phyloP scores from a whole-genome alignment of 2,888 invertebrate species.

The Caenorhabditis auriculariae region DNA sequence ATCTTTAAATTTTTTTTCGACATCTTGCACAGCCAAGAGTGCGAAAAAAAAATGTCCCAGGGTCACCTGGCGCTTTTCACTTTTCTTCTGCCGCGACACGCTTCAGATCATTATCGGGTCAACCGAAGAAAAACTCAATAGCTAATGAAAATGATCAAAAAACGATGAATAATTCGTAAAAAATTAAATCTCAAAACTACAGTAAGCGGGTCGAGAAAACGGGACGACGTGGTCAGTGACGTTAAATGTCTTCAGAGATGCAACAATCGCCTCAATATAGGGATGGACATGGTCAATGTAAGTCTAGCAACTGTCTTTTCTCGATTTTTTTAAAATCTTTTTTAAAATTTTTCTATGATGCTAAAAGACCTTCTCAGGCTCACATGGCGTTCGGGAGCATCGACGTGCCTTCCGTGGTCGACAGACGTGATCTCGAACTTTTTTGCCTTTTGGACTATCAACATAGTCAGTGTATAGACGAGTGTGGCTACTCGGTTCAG shows the following conservation, averaged over 20 bases:
- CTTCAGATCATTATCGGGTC: no score
- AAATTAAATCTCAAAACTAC: slow-evolving; percentile 8
- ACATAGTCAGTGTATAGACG: slow-evolving; percentile 52
- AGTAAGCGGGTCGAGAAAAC: slow-evolving; percentile 32
- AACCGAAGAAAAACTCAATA: no score
- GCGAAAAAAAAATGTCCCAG: no score
- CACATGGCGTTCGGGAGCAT: slow-evolving; percentile 62
- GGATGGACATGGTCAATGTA: slow-evolving; percentile 63
- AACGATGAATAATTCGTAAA: background rate
- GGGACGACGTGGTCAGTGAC: slow-evolving; percentile 52
- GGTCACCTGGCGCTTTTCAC: no score
- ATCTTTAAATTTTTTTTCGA: no score
- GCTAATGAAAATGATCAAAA: background rate
- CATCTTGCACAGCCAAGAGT: no score
- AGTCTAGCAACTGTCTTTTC: slow-evolving; percentile 3
- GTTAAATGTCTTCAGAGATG: slow-evolving; percentile 56
- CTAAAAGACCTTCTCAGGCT: slow-evolving; percentile 37
- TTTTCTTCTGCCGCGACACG: no score
- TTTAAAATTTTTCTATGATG: slow-evolving; percentile 1
- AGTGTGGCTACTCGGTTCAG: slow-evolving; percentile 61
- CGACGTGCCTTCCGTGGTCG: slow-evolving; percentile 60
- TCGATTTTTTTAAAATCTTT: no score
- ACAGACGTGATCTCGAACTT: slow-evolving; percentile 50
- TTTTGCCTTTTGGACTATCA: slow-evolving; percentile 59
- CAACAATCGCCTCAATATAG: slow-evolving; percentile 55